Evolutionary conservation across 2,888 invertebrate species (phyloP).

Genomic region (Cyaniris semiargus): DNA sequence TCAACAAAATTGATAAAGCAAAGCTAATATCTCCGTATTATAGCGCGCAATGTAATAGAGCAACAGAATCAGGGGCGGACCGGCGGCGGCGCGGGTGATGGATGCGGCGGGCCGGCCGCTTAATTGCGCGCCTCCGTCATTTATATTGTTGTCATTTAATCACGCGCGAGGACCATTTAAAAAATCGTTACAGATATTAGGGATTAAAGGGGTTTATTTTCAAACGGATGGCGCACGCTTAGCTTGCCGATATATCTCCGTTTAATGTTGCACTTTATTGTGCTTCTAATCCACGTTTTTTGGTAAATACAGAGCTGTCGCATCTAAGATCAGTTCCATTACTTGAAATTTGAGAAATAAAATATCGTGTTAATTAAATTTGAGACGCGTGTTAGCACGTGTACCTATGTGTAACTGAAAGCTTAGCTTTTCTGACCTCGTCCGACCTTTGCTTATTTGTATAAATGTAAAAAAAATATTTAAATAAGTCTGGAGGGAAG

Average conservation of each 20-base stretch:
- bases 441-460: not conserved
- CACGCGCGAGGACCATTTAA: conserved; percentile 46
- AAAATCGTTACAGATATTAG: conserved; percentile 39
- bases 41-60: conserved; percentile 47
- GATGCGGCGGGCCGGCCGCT: conserved; percentile 54
- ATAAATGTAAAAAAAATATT: not conserved
- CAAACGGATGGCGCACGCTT: conserved; percentile 11
- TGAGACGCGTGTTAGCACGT: not conserved
- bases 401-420: not conserved
- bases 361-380: not conserved
- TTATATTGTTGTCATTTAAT: conserved; percentile 68
- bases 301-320: not conserved
- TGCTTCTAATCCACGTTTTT: not conserved
- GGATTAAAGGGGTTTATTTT: conserved; percentile 27
- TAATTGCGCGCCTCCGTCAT: conserved; percentile 65
- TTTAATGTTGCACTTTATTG: conserved; percentile 1
- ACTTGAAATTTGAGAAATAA: not conserved
- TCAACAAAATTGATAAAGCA: not conserved
- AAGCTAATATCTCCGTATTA: conserved; percentile 24
- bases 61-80: conserved; percentile 55
- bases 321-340: not conserved
- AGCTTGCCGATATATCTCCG: not conserved
- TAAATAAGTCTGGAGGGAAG: not conserved
- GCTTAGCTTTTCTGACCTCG: not conserved
- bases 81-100: conserved; percentile 52